Conservation (phyloP, 2,113 vertebrate genomes). For the Pelmatolapia mariae region DNA sequence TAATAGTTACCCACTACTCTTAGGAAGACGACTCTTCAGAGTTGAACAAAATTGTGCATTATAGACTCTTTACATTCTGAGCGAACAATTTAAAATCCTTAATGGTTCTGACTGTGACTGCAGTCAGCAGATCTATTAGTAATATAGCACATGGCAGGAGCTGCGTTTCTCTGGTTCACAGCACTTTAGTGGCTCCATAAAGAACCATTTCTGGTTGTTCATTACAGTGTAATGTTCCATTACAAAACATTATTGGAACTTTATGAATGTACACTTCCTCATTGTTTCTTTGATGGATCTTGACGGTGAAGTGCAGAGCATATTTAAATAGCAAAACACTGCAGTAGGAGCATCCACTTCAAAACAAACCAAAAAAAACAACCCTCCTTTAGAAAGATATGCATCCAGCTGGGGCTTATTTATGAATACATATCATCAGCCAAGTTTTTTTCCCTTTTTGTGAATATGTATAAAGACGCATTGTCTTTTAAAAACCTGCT, state of each 20-base stretch:
- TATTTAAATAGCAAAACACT: slow-evolving; percentile 21
- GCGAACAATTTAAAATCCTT: slow-evolving; percentile 7
- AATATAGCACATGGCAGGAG: slow-evolving; percentile 22
- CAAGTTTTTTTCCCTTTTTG: not conserved
- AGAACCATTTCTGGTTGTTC: slow-evolving; percentile 46
- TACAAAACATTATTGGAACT: slow-evolving; percentile 47
- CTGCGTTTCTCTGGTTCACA: slow-evolving; percentile 29
- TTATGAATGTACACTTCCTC: slow-evolving; percentile 46
- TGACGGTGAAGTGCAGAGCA: slow-evolving; percentile 13
- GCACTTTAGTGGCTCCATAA: slow-evolving; percentile 42
- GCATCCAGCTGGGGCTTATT: not conserved
- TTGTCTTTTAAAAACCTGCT: not conserved
- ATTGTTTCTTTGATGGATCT: slow-evolving; percentile 44
- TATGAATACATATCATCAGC: not conserved
- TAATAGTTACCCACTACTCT: slow-evolving; percentile 21
- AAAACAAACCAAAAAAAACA: not conserved
- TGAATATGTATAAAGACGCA: not conserved
- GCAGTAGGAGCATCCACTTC: not conserved
- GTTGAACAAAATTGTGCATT: slow-evolving; percentile 8
- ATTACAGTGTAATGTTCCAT: slow-evolving; percentile 54
- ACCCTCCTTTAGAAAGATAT: not conserved
- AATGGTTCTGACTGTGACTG: slow-evolving; percentile 16
- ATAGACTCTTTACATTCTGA: slow-evolving; percentile 8
- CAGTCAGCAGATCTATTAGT: slow-evolving; percentile 26
- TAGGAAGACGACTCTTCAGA: slow-evolving; percentile 1